These are phyloP conservation scores for Drosophila prostipennis DNA, from an alignment of 2,888 invertebrate species.

Conservation along the genomic window DNA sequence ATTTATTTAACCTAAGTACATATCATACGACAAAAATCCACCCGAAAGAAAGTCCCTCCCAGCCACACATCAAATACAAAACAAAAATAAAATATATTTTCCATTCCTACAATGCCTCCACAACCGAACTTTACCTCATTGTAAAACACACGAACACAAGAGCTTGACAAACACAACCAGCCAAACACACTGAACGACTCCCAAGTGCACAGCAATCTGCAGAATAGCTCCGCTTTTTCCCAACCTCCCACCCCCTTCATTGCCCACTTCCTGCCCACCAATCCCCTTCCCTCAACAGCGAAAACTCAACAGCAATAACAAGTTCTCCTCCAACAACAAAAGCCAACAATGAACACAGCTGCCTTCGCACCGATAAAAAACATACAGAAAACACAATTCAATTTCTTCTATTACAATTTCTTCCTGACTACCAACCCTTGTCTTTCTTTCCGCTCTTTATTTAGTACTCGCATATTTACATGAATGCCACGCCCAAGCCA, in stretches of 20 bases:
- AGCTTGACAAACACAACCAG: constrained; percentile 51
- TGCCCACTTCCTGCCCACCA: constrained; percentile 23
- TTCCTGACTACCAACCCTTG: constrained; percentile 50
- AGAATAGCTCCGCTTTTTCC: constrained; percentile 32
- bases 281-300: constrained; percentile 38
- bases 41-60: constrained; percentile 17
- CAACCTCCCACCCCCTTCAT: not conserved
- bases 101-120: constrained; percentile 71
- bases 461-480: constrained; percentile 46
- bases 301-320: constrained; percentile 23
- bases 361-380: constrained; percentile 54
- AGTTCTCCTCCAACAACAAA: constrained; percentile 30
- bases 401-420: constrained; percentile 76
- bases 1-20: constrained; percentile 44
- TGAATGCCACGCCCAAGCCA: constrained; percentile 56
- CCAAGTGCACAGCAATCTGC: constrained; percentile 73
- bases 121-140: constrained; percentile 80
- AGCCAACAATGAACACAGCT: constrained; percentile 64
- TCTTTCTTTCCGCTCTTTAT: constrained; percentile 39
- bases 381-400: constrained; percentile 67
- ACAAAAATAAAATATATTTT: constrained; percentile 57
- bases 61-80: constrained; percentile 12
- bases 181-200: constrained; percentile 59
- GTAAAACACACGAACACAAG: constrained; percentile 67
- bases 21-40: constrained; percentile 38